These are phyloP conservation scores for Labia minor DNA, from an alignment of 2,888 invertebrate species.

Conservation along the genomic window DNA sequence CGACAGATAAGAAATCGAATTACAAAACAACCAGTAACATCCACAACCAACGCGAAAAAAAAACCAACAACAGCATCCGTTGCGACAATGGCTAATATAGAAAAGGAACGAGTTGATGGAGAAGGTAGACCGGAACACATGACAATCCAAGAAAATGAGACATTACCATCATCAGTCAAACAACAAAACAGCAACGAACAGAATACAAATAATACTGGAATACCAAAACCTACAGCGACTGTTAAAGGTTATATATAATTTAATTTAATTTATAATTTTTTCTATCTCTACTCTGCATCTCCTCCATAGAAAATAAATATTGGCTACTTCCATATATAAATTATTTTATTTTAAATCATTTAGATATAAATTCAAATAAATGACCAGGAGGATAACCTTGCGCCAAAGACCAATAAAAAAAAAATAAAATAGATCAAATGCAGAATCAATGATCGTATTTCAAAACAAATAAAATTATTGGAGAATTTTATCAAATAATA, in stretches of 20 bases:
- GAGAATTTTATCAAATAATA: no score
- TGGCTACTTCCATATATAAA: no score
- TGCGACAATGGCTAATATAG: constrained; percentile 25
- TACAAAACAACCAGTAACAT: neutral
- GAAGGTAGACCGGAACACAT: constrained; percentile 22
- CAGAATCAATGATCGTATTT: no score
- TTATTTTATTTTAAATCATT: no score
- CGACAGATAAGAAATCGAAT: neutral
- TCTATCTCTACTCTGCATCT: no score
- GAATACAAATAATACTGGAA: constrained; percentile 43
- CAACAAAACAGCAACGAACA: neutral
- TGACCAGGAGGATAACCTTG: no score
- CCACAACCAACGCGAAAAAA: constrained; percentile 37
- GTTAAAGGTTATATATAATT: constrained; percentile 69
- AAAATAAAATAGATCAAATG: no score
- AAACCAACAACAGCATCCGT: constrained; percentile 39
- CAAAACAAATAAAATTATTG: no score
- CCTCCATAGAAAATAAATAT: no score
- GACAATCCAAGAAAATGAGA: constrained; percentile 20
- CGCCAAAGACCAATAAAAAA: no score
- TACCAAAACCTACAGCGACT: constrained; percentile 84
- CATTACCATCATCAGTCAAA: neutral
- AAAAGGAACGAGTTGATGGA: constrained; percentile 16
- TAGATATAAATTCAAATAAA: no score
- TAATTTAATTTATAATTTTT: no score